These are phyloP conservation scores for Drosophila ficusphila DNA, from an alignment of 1,140 invertebrate species.

Conservation along the genomic window DNA sequence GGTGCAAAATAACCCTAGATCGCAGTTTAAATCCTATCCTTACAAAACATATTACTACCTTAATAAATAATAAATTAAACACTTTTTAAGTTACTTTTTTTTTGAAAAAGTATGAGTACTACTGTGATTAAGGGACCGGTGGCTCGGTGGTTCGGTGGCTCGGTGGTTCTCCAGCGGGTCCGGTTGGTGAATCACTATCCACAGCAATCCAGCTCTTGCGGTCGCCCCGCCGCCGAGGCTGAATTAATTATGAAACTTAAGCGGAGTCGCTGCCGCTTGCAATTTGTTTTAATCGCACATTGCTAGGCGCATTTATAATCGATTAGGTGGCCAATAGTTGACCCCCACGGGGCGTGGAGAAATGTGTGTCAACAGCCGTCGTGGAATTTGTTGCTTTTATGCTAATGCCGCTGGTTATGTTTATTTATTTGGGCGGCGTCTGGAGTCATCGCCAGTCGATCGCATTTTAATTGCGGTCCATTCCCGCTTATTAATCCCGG, in stretches of 20 bases:
- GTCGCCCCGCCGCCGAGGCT: constrained; percentile 33
- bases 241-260: constrained; percentile 84
- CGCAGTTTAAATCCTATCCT: too few relatives aligned
- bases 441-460: constrained; percentile 59
- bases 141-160: not conserved
- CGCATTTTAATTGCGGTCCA: constrained; percentile 73
- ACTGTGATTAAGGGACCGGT: constrained; percentile 20
- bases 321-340: constrained; percentile 61
- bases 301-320: constrained; percentile 79
- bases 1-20: too few relatives aligned
- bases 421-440: constrained; percentile 43
- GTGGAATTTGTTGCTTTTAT: constrained; percentile 52
- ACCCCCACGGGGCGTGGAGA: constrained; percentile 6
- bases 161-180: constrained; percentile 10
- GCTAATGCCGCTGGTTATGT: constrained; percentile 47
- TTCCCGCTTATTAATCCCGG: constrained; percentile 14
- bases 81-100: too few relatives aligned
- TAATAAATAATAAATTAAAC: too few relatives aligned
- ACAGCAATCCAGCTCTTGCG: constrained; percentile 13
- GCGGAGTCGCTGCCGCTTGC: constrained; percentile 62
- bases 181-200: constrained; percentile 74
- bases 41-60: too few relatives aligned
- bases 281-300: constrained; percentile 83
- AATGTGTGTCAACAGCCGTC: constrained; percentile 66
- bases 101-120: too few relatives aligned